Percentiles rank a stretch among this genome's conserved stretches.
Evolutionary conservation across 2,113 vertebrate species (phyloP).

Genomic region (Microcebus tavaratra): DNA sequence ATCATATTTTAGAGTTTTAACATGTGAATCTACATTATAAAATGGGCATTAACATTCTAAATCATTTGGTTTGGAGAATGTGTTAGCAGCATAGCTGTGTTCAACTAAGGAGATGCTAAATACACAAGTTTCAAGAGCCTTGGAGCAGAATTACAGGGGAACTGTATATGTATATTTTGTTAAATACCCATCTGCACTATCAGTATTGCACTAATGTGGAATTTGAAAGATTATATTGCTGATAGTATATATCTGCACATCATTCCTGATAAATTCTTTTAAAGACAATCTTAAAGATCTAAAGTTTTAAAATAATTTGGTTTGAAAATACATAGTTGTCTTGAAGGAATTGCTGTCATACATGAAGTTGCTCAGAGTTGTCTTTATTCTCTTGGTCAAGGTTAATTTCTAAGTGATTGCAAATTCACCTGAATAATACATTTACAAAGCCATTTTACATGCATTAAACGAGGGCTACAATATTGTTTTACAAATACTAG

Average conservation of each 20-base stretch:
- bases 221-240: conserved; percentile 54
- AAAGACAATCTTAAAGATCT: conserved; percentile 54
- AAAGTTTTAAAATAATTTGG: conserved; percentile 47
- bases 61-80: conserved; percentile 64
- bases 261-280: conserved; percentile 53
- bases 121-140: conserved; percentile 69
- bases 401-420: conserved; percentile 70
- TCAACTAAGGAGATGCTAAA: conserved; percentile 72
- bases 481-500: conserved; percentile 84
- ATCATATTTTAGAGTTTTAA: conserved; percentile 51
- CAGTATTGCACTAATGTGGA: conserved; percentile 84
- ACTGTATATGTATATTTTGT: conserved; percentile 63
- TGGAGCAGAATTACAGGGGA: conserved; percentile 61
- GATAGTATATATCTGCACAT: conserved; percentile 56
- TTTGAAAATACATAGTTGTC: conserved; percentile 51
- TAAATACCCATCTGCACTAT: conserved; percentile 68
- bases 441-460: conserved; percentile 79
- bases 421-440: conserved; percentile 75
- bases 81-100: conserved; percentile 27
- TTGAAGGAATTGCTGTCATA: conserved; percentile 56
- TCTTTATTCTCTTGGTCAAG: conserved; percentile 75
- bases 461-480: conserved; percentile 79
- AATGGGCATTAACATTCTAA: conserved; percentile 71
- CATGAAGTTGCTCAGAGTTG: conserved; percentile 57
- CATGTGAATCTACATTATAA: conserved; percentile 66